These are phyloP conservation scores for Pelobates fuscus DNA, from an alignment of 2,113 vertebrate species.

Conservation along the genomic window DNA sequence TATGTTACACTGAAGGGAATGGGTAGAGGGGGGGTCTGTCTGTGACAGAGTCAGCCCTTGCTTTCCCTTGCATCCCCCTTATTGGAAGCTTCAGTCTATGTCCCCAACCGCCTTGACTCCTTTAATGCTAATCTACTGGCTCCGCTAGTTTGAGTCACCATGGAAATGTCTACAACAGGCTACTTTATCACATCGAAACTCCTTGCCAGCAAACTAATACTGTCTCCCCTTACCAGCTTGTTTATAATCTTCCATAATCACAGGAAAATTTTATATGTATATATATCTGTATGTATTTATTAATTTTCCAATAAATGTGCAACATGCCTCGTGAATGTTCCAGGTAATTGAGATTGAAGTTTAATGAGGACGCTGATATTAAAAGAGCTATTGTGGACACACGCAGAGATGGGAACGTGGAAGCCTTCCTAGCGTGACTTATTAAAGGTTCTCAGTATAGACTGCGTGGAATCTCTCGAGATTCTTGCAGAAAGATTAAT, in stretches of 20 bases:
- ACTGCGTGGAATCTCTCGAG: background rate
- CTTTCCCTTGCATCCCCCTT: background rate
- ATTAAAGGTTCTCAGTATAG: background rate
- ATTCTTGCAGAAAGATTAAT: slow-evolving; percentile 1
- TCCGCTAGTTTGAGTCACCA: background rate
- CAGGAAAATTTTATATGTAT: background rate
- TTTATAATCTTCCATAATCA: background rate
- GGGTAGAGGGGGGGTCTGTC: background rate
- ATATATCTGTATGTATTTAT: background rate
- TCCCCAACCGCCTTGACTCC: background rate
- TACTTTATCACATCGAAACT: slow-evolving; percentile 7
- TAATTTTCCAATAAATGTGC: slow-evolving; percentile 1
- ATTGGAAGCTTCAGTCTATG: background rate
- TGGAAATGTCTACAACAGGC: slow-evolving; percentile 36
- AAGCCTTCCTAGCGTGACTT: background rate
- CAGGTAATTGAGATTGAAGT: background rate
- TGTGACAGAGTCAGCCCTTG: background rate
- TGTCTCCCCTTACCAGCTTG: background rate
- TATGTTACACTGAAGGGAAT: background rate
- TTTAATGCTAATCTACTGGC: background rate
- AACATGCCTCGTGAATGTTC: background rate
- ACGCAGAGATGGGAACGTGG: background rate
- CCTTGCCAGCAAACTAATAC: background rate
- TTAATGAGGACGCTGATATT: background rate
- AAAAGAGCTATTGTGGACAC: background rate